Base-by-base conservation (phyloP, 2,113 vertebrate genomes). In the Vireo altiloquus region DNA sequence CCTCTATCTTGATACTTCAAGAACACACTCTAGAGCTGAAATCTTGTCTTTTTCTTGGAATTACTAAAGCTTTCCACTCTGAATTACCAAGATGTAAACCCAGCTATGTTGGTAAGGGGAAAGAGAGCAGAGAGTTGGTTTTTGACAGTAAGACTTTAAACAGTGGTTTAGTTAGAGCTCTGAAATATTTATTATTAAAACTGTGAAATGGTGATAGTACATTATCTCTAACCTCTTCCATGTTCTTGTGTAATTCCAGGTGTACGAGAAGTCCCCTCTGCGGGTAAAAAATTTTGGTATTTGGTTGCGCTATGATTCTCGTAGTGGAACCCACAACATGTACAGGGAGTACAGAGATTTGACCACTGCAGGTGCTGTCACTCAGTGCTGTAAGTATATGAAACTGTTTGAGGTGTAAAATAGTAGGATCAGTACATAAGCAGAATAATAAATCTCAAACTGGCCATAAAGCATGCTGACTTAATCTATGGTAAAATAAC, bases 301-400 rank as follows among this genome's bases (percentile, higher is more conserved):
- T 97, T 99, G 99, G 99, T 97, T 99, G 96, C 99, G 99, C 72
- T 99, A 99, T 2, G 99, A 99, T 97, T 99, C 99, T 47, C 99
- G 99, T 24, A 99, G 99, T 2, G 99, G 99, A 57, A 99, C 99
- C 54, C 99, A 99, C 98, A 99, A 99, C 97, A 99, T 99, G 99
- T 99, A 99, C 98, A 98, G 99, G 56, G 99, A 99, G 97, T 99
- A 99, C 98, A 96, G 99, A 49, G 99, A 99, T 94, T 94, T 99
- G 97, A 99, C 99, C 95, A 99, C 99, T 0, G 99, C 99, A 4
- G 99, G 98, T 78, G 99, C 99, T 1, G 99, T 99, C 97, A 99
- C 99, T 39, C 99, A 99, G 97, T 99, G 99, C 98, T 99, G 99
- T 99, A 95, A 99, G 99, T 98, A 94, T 8, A 30, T 10, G 10